Base-by-base conservation (phyloP, 2,113 vertebrate species). In the Dissostichus mawsoni region DNA sequence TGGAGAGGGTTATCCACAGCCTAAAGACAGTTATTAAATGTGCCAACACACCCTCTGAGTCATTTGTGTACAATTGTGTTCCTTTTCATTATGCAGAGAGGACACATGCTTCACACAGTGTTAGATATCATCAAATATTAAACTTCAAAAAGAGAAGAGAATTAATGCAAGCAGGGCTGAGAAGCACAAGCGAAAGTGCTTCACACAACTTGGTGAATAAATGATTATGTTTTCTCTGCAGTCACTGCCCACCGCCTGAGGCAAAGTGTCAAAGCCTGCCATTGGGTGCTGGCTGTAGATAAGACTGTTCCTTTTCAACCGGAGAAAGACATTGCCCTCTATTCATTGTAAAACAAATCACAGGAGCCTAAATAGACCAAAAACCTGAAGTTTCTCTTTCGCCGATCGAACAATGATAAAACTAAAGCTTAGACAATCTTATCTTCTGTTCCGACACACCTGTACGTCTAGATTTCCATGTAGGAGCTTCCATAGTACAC, bases 21-120 rank as follows among this genome's bases (percentile, higher is more conserved):
- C 11, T 33, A 52, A 13, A 12, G 13, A 51, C 4, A 5, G 5
- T 53, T 33, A 36, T 63, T 73, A 33, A 56, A 29, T 51, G 52
- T 65, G 36, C 55, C 58, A 76, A 76, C 69, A 75, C 84, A 70
- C 69, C 72, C 45, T 74, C 17, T 66, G 13, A 84, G 80, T 85
- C 13, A 76, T 87, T 68, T 1, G 55, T 53, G 10, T 8, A 18
- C 44, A 29, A 25, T 25, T 25, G 25, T 9, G n/a, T 62, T 45
- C 36, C 66, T 48, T 58, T 59, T 51, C 62, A 63, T 29, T 61
- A 61, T 17, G 57, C 47, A 18, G 16, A 65, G 48, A 55, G 45
- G 55, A 74, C 2, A 50, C 58, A 74, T 1, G 23, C 36, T 10
- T 51, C 59, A 29, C 44, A 29, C 59, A 16, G 29, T 51, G 66